These are phyloP conservation scores for Eumeta japonica DNA, from an alignment of 1,140 invertebrate species.

Conservation along the genomic window DNA sequence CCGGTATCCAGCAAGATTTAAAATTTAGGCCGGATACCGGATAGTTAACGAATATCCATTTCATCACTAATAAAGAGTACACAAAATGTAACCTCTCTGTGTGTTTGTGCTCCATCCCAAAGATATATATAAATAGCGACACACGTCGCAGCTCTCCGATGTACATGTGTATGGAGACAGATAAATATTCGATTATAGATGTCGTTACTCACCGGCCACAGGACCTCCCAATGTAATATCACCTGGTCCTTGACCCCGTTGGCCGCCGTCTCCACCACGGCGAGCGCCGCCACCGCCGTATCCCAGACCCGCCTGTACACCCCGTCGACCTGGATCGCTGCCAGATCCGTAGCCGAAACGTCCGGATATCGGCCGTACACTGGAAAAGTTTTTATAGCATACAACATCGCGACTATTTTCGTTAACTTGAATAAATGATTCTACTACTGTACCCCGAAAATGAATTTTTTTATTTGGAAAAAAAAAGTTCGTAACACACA, in stretches of 20 bases:
- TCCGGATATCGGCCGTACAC: conserved; percentile 80
- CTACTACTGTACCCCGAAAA: too few species aligned
- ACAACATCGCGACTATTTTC: neutral
- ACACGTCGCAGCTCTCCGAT: neutral
- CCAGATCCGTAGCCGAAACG: conserved; percentile 75
- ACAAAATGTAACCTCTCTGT: too few species aligned
- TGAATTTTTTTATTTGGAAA: too few species aligned
- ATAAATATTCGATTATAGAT: neutral
- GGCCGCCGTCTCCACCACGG: conserved; percentile 57
- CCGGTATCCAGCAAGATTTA: too few species aligned
- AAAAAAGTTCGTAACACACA: too few species aligned
- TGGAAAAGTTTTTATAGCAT: conserved; percentile 29
- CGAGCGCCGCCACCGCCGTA: conserved; percentile 69
- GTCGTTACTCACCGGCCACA: conserved; percentile 72
- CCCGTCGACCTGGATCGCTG: conserved; percentile 78
- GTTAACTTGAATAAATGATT: neutral
- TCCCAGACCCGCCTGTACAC: conserved; percentile 81
- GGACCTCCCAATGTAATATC: conserved; percentile 83
- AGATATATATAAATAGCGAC: too few species aligned
- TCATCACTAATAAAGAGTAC: too few species aligned
- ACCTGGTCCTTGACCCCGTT: conserved; percentile 59
- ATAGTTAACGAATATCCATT: too few species aligned
- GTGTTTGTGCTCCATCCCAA: too few species aligned
- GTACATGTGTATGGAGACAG: neutral
- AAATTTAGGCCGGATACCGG: too few species aligned